Percentiles rank a stretch among this genome's conserved stretches.
These are phyloP conservation scores for Gasterosteus nipponicus DNA, from an alignment of 2,113 vertebrate genomes.

Conservation along the genomic window DNA sequence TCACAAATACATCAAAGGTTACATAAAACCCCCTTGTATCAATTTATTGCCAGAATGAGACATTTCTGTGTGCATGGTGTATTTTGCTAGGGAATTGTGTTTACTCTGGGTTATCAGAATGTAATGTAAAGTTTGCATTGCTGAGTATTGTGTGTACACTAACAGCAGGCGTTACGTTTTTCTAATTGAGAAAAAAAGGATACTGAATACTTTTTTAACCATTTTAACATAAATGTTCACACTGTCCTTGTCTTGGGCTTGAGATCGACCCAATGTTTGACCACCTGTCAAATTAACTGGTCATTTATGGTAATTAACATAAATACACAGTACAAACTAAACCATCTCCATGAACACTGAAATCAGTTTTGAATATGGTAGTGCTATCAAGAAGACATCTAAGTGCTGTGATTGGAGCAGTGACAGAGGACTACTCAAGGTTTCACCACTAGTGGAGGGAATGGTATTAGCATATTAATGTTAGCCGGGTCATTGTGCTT, in stretches of 20 bases:
- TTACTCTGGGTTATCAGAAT: slow-evolving; percentile 36
- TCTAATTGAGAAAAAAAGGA: slow-evolving; percentile 46
- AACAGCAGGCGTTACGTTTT: slow-evolving; percentile 48
- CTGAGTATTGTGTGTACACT: slow-evolving; percentile 32
- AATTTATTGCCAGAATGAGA: not conserved
- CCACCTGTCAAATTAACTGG: not conserved
- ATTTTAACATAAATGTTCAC: too few relatives aligned
- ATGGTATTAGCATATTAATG: not conserved
- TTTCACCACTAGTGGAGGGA: not conserved
- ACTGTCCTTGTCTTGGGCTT: not conserved
- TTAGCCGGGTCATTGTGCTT: not conserved
- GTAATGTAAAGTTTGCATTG: slow-evolving; percentile 53
- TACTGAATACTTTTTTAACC: slow-evolving; percentile 1
- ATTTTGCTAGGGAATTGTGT: slow-evolving; percentile 12
- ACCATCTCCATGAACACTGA: not conserved
- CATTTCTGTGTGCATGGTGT: not conserved
- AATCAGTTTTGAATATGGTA: not conserved
- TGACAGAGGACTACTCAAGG: not conserved
- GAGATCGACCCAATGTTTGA: not conserved
- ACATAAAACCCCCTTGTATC: not conserved
- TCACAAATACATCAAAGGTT: not conserved
- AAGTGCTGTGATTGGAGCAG: not conserved
- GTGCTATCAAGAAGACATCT: not conserved
- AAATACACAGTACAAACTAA: not conserved
- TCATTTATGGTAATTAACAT: not conserved